phyloP scores from a whole-genome alignment of 2,888 invertebrate species.

The Acrocera orbiculus region DNA sequence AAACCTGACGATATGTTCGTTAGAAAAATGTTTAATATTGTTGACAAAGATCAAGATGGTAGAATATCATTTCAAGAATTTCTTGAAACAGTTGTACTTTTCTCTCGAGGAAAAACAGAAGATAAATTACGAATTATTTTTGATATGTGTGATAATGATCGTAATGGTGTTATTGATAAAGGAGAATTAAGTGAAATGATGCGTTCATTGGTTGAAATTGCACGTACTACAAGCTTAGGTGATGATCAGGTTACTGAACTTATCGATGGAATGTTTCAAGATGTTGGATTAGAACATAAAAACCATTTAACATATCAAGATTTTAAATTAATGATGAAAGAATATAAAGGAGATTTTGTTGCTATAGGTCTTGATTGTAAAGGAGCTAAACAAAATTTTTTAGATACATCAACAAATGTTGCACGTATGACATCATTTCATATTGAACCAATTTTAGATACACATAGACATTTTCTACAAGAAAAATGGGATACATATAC shows the following conservation, averaged over 20 bases:
- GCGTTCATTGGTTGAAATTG: slow-evolving; percentile 80
- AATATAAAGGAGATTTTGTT: slow-evolving; percentile 88
- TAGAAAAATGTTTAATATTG: slow-evolving; percentile 93
- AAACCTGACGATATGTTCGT: slow-evolving; percentile 87
- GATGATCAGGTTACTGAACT: slow-evolving; percentile 83
- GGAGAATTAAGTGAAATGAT: slow-evolving; percentile 86
- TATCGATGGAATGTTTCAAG: slow-evolving; percentile 88
- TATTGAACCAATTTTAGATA: slow-evolving; percentile 63
- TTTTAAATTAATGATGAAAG: slow-evolving; percentile 91
- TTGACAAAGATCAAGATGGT: slow-evolving; percentile 86
- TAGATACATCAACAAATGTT: slow-evolving; percentile 86
- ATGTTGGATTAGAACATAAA: slow-evolving; percentile 77
- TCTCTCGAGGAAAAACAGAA: slow-evolving; percentile 82
- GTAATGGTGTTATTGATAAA: slow-evolving; percentile 87
- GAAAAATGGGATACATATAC: slow-evolving; percentile 74
- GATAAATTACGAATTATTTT: slow-evolving; percentile 88
- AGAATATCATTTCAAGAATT: slow-evolving; percentile 92
- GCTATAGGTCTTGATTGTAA: slow-evolving; percentile 89
- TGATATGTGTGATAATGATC: slow-evolving; percentile 93
- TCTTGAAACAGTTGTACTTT: slow-evolving; percentile 79
- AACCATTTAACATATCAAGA: slow-evolving; percentile 79
- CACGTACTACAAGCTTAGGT: slow-evolving; percentile 73
- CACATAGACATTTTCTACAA: slow-evolving; percentile 48
- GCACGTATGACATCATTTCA: slow-evolving; percentile 91
- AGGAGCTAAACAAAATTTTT: slow-evolving; percentile 86